phyloP scores from a whole-genome alignment of 2,888 invertebrate species.

The Gymnoscelis rufifasciata region DNA sequence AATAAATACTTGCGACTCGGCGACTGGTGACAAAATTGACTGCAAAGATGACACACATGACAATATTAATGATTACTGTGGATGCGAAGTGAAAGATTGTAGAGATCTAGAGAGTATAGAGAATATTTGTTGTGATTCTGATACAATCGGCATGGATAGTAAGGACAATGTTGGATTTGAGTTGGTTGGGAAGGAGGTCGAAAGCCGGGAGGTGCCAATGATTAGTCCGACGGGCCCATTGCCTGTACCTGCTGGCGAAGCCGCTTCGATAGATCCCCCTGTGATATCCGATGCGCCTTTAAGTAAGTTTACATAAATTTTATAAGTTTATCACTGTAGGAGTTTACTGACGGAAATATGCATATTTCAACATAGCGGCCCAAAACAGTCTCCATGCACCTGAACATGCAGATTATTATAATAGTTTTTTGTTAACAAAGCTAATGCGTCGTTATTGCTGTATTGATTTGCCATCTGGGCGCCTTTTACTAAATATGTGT shows the following conservation, averaged over 20 bases:
- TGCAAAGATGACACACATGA: too few species aligned
- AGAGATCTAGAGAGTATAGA: neutral
- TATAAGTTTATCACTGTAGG: too few species aligned
- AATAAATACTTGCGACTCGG: constrained; percentile 7
- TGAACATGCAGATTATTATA: too few species aligned
- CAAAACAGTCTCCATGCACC: too few species aligned
- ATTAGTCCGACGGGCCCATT: constrained; percentile 46
- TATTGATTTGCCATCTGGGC: too few species aligned
- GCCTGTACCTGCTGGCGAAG: constrained; percentile 56
- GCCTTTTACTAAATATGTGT: too few species aligned
- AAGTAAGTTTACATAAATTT: too few species aligned
- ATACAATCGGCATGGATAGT: neutral
- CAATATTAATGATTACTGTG: neutral
- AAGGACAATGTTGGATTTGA: constrained; percentile 7
- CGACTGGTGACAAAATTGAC: neutral
- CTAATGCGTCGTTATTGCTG: too few species aligned
- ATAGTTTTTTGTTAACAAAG: too few species aligned
- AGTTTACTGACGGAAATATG: too few species aligned
- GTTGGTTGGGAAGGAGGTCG: constrained; percentile 4
- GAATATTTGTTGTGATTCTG: neutral
- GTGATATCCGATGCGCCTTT: neutral
- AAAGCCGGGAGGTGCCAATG: constrained; percentile 17
- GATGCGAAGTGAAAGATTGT: neutral
- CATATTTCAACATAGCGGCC: too few species aligned
- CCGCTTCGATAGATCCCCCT: constrained; percentile 34